Percentiles rank a stretch among this genome's conserved stretches.
Conservation (phyloP, 2,888 invertebrate species). For the Drosophila trichaetosa region DNA sequence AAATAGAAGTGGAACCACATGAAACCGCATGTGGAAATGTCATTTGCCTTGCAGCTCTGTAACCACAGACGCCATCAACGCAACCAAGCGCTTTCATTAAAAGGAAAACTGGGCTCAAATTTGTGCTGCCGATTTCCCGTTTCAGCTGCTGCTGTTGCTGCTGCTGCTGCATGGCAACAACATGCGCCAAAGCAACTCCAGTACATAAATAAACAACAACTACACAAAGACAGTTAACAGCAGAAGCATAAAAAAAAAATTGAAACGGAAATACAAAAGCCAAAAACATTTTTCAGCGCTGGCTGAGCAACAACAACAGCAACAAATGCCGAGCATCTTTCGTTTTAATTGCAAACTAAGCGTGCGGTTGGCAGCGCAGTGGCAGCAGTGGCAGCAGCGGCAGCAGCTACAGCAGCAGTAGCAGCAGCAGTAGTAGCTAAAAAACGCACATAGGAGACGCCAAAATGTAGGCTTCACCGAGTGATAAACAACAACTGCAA, state of each 20-base stretch:
- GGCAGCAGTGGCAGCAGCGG: slow-evolving; percentile 9
- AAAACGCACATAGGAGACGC: slow-evolving; percentile 62
- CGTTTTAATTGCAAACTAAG: slow-evolving; percentile 82
- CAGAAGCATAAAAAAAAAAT: slow-evolving; percentile 30
- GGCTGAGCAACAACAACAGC: slow-evolving; percentile 47
- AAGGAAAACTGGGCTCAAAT: slow-evolving; percentile 68
- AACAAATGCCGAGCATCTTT: slow-evolving; percentile 77
- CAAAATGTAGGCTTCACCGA: slow-evolving; percentile 77
- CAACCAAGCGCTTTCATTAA: slow-evolving; percentile 73
- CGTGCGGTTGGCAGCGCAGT: slow-evolving; percentile 74
- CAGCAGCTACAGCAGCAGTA: slow-evolving; percentile 4
- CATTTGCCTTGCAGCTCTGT: slow-evolving; percentile 51
- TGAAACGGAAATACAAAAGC: slow-evolving; percentile 37
- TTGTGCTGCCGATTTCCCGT: slow-evolving; percentile 57
- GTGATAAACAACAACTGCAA: slow-evolving; percentile 72
- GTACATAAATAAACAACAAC: slow-evolving; percentile 67
- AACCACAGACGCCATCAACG: slow-evolving; percentile 64
- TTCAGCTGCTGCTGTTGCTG: slow-evolving; percentile 36
- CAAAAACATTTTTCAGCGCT: slow-evolving; percentile 59
- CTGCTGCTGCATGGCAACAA: slow-evolving; percentile 18
- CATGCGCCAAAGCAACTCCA: slow-evolving; percentile 41
- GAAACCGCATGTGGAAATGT: slow-evolving; percentile 57
- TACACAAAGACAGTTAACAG: slow-evolving; percentile 62
- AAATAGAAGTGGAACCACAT: slow-evolving; percentile 20
- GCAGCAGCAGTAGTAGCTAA: neutral